A percentile compares a stretch with the other conserved stretches of the same genome.
Conservation (phyloP, 2,888 invertebrate species). For the Parapristionchus giblindavisi region DNA sequence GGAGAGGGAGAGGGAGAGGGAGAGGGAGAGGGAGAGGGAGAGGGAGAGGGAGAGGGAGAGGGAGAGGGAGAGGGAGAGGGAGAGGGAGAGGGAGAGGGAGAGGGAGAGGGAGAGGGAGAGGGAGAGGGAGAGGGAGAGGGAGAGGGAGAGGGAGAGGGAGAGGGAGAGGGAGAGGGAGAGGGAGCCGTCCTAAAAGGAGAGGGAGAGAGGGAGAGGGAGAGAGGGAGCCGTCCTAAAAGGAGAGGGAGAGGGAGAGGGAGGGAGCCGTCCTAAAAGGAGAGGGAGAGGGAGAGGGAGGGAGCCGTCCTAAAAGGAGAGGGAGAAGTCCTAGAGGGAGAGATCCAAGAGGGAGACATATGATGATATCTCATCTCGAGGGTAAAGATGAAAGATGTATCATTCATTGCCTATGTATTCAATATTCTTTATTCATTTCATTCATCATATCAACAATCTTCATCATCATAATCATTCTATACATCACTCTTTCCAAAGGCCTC, state of each 20-base stretch:
- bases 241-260: not conserved
- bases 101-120: too few species aligned
- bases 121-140: too few species aligned
- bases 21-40: too few species aligned
- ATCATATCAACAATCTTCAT: not conserved
- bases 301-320: not conserved
- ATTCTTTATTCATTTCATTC: not conserved
- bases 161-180: too few species aligned
- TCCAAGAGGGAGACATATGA: too few species aligned
- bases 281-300: not conserved
- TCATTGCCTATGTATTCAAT: not conserved
- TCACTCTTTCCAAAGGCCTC: constrained; percentile 55
- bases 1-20: not conserved
- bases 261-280: not conserved
- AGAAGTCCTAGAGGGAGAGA: too few species aligned
- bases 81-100: too few species aligned
- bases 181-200: not conserved
- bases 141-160: too few species aligned
- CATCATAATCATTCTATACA: not conserved
- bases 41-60: too few species aligned
- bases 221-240: too few species aligned
- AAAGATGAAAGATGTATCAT: not conserved
- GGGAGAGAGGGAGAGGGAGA: too few species aligned
- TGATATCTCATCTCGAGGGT: not conserved
- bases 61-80: too few species aligned